These are phyloP conservation scores for Nannoperca australis DNA, from an alignment of 2,797 vertebrate genomes.

Conservation along the genomic window DNA sequence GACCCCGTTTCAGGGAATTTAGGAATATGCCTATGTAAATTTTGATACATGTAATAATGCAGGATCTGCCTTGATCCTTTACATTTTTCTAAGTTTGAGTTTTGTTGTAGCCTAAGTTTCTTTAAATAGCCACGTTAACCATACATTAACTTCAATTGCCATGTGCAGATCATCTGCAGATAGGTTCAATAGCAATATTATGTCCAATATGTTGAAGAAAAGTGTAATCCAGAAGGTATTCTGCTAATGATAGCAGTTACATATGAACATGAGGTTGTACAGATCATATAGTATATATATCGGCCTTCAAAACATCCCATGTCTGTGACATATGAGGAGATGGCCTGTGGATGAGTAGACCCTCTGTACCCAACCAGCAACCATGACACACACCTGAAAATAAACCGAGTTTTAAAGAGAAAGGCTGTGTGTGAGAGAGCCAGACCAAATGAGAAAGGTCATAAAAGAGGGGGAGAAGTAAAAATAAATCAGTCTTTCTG, in stretches of 20 bases:
- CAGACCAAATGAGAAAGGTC: constrained; percentile 2
- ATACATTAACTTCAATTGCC: neutral
- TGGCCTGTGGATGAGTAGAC: constrained; percentile 2
- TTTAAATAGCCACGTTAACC: neutral
- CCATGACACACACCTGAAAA: constrained; percentile 22
- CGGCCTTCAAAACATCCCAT: neutral
- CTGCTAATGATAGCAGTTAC: neutral
- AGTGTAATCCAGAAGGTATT: neutral
- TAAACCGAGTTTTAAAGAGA: constrained; percentile 2
- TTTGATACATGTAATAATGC: neutral
- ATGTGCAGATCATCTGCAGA: neutral
- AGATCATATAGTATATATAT: neutral
- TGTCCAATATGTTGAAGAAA: neutral
- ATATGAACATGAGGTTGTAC: neutral
- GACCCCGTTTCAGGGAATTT: no score
- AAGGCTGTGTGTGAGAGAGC: neutral
- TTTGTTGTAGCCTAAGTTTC: neutral
- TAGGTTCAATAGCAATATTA: no score
- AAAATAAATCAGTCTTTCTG: constrained; percentile 25
- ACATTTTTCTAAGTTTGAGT: no score
- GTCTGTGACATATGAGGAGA: neutral
- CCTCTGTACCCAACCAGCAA: constrained; percentile 1
- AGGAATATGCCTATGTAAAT: no score
- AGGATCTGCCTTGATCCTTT: neutral
- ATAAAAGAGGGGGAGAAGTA: constrained; percentile 27